These are phyloP conservation scores for Leptinotarsa juncta DNA, from an alignment of 2,888 invertebrate species.

Conservation along the genomic window DNA sequence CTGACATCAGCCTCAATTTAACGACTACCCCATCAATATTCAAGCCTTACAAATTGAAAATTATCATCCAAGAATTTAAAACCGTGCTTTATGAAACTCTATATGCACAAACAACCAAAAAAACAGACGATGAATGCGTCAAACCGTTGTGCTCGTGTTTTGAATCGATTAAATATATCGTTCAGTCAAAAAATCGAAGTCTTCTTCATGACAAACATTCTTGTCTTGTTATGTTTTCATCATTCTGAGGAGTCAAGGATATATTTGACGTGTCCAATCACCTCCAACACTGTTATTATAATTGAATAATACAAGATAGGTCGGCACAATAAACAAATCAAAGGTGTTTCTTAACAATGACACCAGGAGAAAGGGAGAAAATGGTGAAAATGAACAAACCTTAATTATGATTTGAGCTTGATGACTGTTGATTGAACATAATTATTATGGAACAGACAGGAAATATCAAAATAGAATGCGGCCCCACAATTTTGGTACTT, in stretches of 20 bases:
- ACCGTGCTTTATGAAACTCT: too few relatives aligned
- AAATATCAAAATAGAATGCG: not conserved
- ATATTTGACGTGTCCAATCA: not conserved
- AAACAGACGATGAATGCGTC: too few relatives aligned
- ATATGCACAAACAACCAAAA: too few relatives aligned
- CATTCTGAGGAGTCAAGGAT: not conserved
- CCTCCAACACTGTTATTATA: not conserved
- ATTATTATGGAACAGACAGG: not conserved
- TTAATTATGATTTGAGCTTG: too few relatives aligned
- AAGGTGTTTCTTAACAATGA: constrained; percentile 3
- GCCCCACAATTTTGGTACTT: too few relatives aligned
- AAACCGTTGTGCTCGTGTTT: not conserved
- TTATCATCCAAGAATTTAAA: too few relatives aligned
- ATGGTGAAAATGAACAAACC: not conserved
- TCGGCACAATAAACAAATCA: constrained; percentile 4
- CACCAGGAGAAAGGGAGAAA: not conserved
- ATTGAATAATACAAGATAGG: not conserved
- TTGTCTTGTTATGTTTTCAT: not conserved
- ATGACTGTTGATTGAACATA: not conserved
- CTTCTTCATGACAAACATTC: not conserved
- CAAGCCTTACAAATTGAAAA: too few relatives aligned
- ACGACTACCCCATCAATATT: too few relatives aligned
- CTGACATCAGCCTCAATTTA: too few relatives aligned
- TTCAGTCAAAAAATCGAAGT: not conserved
- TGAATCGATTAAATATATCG: not conserved